These are phyloP conservation scores for Ifrita kowaldi DNA, from an alignment of 2,113 vertebrate species.

Conservation along the genomic window DNA sequence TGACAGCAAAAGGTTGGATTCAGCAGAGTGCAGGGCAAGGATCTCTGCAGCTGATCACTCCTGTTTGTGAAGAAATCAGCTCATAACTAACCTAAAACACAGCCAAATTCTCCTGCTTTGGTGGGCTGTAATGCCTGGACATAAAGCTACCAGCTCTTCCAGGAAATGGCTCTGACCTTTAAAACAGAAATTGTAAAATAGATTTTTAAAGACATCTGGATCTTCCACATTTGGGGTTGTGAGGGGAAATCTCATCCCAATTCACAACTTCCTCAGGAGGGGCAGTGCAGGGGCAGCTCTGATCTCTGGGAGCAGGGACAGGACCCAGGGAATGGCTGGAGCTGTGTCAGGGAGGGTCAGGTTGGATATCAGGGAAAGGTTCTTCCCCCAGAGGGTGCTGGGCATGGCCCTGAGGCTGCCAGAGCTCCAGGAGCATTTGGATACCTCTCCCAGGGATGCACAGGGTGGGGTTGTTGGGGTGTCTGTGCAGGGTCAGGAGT, in stretches of 20 bases:
- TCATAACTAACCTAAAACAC: neutral
- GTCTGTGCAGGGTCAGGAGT: neutral
- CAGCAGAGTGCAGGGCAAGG: neutral
- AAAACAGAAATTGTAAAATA: neutral
- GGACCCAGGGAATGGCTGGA: neutral
- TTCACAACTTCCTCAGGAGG: neutral
- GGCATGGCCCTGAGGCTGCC: neutral
- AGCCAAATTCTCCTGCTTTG: neutral
- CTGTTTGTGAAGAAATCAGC: neutral
- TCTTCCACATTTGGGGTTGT: neutral
- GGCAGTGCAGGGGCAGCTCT: neutral
- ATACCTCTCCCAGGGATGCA: accelerated
- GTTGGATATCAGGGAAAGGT: neutral
- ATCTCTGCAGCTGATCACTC: neutral
- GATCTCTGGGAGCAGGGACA: neutral
- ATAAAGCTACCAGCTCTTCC: neutral
- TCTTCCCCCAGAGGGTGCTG: neutral
- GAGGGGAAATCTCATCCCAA: neutral
- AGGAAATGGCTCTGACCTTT: neutral
- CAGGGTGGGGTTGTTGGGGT: neutral
- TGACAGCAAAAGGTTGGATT: neutral
- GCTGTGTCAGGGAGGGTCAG: neutral
- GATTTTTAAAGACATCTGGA: neutral
- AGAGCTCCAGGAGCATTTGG: neutral
- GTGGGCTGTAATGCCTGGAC: neutral